Conservation (phyloP, 2,797 vertebrate species). For the Sebastes alutus region DNA sequence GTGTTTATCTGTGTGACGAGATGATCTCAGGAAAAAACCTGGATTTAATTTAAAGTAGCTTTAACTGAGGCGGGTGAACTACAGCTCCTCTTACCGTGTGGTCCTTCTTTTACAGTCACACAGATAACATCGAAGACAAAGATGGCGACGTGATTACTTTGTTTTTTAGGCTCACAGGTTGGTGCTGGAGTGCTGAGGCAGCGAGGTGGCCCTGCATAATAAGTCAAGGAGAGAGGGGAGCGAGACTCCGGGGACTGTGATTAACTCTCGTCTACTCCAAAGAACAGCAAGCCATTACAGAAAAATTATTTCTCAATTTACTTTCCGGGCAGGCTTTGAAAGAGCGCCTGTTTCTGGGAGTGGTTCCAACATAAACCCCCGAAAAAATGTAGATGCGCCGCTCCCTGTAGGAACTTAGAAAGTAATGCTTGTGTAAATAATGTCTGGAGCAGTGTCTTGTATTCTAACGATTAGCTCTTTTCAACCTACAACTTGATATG, state of each 20-base stretch:
- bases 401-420: slow-evolving; percentile 31
- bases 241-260: slow-evolving; percentile 43
- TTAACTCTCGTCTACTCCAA: slow-evolving; percentile 63
- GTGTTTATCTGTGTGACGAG: background rate
- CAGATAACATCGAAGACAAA: slow-evolving; percentile 49
- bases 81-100: background rate
- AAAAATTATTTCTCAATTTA: slow-evolving; percentile 73
- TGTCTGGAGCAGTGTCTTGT: slow-evolving; percentile 49
- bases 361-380: slow-evolving; percentile 68
- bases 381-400: slow-evolving; percentile 53
- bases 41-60: slow-evolving; percentile 15
- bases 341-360: slow-evolving; percentile 61
- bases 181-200: slow-evolving; percentile 39
- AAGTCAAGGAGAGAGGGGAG: slow-evolving; percentile 42
- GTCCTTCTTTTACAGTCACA: slow-evolving; percentile 6
- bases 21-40: slow-evolving; percentile 1
- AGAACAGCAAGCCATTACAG: slow-evolving; percentile 65
- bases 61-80: background rate
- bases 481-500: slow-evolving; percentile 1
- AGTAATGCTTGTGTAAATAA: slow-evolving; percentile 68
- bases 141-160: slow-evolving; percentile 41
- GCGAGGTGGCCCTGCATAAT: slow-evolving; percentile 46
- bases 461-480: slow-evolving; percentile 33
- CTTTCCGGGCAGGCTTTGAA: slow-evolving; percentile 48
- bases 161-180: slow-evolving; percentile 30